Conservation (phyloP, 2,888 invertebrate genomes). For the Aleiodes alternator region DNA sequence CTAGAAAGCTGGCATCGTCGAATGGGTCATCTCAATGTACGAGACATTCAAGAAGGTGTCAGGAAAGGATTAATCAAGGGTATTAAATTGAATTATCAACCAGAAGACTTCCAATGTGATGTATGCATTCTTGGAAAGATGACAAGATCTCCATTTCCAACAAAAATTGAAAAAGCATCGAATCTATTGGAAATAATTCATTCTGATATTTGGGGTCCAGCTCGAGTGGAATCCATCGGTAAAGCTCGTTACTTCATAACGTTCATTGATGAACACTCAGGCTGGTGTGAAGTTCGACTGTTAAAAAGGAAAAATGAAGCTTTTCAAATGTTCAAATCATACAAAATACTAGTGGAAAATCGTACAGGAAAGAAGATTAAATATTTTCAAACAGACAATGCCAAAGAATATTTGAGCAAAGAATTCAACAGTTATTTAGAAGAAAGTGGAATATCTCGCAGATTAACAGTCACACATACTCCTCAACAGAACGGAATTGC, state of each 20-base stretch:
- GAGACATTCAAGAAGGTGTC: constrained; percentile 42
- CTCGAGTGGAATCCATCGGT: constrained; percentile 53
- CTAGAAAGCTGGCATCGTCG: constrained; percentile 38
- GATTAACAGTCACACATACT: constrained; percentile 57
- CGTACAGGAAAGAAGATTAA: constrained; percentile 54
- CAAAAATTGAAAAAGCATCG: constrained; percentile 41
- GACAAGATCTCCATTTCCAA: constrained; percentile 50
- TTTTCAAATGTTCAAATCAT: constrained; percentile 52
- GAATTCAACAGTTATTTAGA: constrained; percentile 58
- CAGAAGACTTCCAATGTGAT: constrained; percentile 45
- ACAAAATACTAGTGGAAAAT: constrained; percentile 49
- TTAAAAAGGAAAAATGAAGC: constrained; percentile 53
- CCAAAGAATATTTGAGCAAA: constrained; percentile 52
- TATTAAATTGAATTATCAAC: constrained; percentile 14
- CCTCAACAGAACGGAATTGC: constrained; percentile 63
- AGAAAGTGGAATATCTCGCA: constrained; percentile 54
- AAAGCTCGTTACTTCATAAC: constrained; percentile 54
- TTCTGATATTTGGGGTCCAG: constrained; percentile 58
- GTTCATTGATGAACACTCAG: constrained; percentile 56
- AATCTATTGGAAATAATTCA: constrained; percentile 56
- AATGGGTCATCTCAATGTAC: constrained; percentile 47
- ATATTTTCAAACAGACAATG: constrained; percentile 55
- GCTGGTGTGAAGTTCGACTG: constrained; percentile 54
- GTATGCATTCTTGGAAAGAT: constrained; percentile 51
- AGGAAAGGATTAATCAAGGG: constrained; percentile 37